Evolutionary conservation across 2,888 invertebrate genomes (phyloP).

Genomic region (Thysanoteuthis rhombus): DNA sequence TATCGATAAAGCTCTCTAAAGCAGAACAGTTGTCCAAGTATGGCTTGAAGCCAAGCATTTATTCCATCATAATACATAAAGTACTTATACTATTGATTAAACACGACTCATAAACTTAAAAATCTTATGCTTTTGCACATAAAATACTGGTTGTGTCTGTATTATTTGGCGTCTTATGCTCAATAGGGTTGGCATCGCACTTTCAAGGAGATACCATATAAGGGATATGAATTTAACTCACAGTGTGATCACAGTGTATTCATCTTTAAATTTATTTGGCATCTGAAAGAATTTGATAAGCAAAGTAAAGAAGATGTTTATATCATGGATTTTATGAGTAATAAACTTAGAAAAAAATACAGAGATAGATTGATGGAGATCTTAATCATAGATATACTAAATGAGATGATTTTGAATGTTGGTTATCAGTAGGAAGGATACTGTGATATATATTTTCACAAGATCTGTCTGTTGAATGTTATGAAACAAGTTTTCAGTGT

Average conservation of each 20-base stretch:
- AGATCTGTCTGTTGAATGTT: no score
- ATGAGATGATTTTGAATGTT: no score
- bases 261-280: background rate
- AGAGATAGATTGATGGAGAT: no score
- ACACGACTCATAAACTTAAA: background rate
- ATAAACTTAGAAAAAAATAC: no score
- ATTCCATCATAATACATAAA: background rate
- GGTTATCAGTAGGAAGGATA: no score
- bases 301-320: background rate
- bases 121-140: slow-evolving; percentile 12
- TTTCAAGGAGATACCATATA: background rate
- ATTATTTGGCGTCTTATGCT: background rate
- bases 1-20: background rate
- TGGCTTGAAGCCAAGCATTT: background rate
- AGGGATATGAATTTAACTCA: background rate
- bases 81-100: background rate
- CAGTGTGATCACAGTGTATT: background rate
- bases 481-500: no score
- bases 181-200: background rate
- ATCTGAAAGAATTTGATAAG: background rate
- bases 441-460: no score
- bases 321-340: background rate
- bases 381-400: no score
- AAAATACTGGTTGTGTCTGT: background rate
- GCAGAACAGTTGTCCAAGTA: background rate